Base-by-base conservation (phyloP, 2,888 invertebrate genomes). In the Cacoxenus indagator region DNA sequence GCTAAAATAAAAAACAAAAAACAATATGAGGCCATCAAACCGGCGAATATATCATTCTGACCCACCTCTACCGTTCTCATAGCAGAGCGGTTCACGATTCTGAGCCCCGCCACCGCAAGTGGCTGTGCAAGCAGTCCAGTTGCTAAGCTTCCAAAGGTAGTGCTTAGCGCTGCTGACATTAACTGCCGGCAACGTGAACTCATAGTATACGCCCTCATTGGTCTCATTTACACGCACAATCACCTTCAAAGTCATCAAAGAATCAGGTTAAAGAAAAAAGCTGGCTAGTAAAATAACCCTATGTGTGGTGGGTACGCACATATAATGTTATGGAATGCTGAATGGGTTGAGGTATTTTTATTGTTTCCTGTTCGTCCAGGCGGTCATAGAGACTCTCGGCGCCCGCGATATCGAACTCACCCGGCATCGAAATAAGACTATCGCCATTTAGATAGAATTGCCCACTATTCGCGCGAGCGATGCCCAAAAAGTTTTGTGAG, bases 381-480 rank as follows among this genome's bases (percentile, higher is more conserved):
- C 95, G 90, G 87, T 93, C 92, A 88, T 96, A 96, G 72, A 95
- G 90, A 62, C 95, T 92, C 74, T 92, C 92, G 1, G 94, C 91
- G 64, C 94, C 95, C 17, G 94, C 95, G 65, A 95, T 93, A 74
- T 92, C 91, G 86, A 96, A 96, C 88, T 96, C 96, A 9, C 94
- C 94, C 61, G 94, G 93, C 89, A 92, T 86, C 22, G 92, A 91
- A 75, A 93, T 91, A 76, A 91, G 91, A 77, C 94, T 94, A 82
- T 93, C 91, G 71, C 94, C 95, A 84, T 94, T 96, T 70, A 96
- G 89, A 87, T 93, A 95, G 85, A 93, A 94, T 82, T 91, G 91
- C 67, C 92, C 92, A 14, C 91, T 90, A 61, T 91, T 90, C 17
- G 92, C 92, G 74, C 92, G 92, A 69, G 92, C 92, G 64, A 96